Evolutionary conservation across 2,888 invertebrate genomes (phyloP).

Genomic region (Aleiodes leptofemur): DNA sequence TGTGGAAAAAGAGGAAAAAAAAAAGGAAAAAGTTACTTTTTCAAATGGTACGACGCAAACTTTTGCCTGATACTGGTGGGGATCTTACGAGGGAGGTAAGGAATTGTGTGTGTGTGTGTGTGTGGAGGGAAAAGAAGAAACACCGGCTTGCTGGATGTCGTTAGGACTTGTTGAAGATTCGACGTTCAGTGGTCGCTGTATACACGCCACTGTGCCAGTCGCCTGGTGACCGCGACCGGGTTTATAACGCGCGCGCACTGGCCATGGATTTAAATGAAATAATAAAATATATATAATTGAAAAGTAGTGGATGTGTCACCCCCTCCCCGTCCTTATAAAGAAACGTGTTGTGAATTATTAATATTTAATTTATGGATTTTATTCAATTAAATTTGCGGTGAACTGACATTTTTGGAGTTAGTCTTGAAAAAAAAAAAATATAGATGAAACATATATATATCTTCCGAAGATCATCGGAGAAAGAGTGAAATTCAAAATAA

Average conservation of each 20-base stretch:
- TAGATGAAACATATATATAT: too few species aligned
- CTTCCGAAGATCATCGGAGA: neutral
- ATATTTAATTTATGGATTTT: slow-evolving; percentile 2
- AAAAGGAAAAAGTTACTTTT: too few species aligned
- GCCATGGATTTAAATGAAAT: slow-evolving; percentile 64
- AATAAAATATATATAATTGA: neutral
- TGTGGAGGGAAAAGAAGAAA: slow-evolving; percentile 13
- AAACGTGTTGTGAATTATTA: slow-evolving; percentile 7
- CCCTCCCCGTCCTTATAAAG: slow-evolving; percentile 27
- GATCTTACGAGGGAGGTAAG: slow-evolving; percentile 5
- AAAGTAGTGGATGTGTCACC: slow-evolving; percentile 48
- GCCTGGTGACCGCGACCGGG: slow-evolving; percentile 74
- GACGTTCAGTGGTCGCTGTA: slow-evolving; percentile 34
- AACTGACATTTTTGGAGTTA: neutral
- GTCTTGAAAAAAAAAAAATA: too few species aligned
- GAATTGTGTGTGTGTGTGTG: neutral
- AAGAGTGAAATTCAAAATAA: slow-evolving; percentile 7
- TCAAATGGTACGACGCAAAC: too few species aligned
- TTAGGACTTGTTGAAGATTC: slow-evolving; percentile 42
- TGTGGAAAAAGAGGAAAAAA: too few species aligned
- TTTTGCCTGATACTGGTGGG: slow-evolving; percentile 10
- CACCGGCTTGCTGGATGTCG: slow-evolving; percentile 36
- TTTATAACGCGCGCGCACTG: slow-evolving; percentile 62
- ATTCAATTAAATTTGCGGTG: neutral
- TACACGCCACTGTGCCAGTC: slow-evolving; percentile 64